These are phyloP conservation scores for Danaus chrysippus DNA, from an alignment of 2,888 invertebrate species.

Conservation along the genomic window DNA sequence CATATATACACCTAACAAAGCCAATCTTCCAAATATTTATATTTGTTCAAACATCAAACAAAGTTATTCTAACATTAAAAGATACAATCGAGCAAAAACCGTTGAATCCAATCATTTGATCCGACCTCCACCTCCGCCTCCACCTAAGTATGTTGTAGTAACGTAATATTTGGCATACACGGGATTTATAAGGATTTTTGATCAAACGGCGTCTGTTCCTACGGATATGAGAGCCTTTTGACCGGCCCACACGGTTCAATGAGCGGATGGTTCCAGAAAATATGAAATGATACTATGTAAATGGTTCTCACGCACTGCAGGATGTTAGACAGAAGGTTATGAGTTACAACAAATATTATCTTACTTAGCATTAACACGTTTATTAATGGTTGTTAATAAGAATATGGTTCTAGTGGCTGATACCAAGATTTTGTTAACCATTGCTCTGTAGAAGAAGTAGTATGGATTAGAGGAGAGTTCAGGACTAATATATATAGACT, in stretches of 20 bases:
- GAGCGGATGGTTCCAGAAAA: slow-evolving; percentile 17
- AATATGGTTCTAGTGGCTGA: no score
- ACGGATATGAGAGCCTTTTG: slow-evolving; percentile 45
- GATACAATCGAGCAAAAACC: not conserved
- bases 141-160: slow-evolving; percentile 4
- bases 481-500: no score
- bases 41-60: not conserved
- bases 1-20: no score
- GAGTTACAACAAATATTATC: no score
- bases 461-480: no score
- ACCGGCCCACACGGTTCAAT: slow-evolving; percentile 33
- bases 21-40: slow-evolving; percentile 5
- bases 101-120: not conserved
- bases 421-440: no score
- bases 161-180: slow-evolving; percentile 5
- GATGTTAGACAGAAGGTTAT: not conserved
- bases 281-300: slow-evolving; percentile 12
- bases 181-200: slow-evolving; percentile 37
- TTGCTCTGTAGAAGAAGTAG: no score
- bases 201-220: slow-evolving; percentile 36
- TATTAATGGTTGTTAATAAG: no score
- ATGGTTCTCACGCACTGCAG: slow-evolving; percentile 3
- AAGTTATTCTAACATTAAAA: not conserved
- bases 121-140: slow-evolving; percentile 3
- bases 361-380: no score